These are phyloP conservation scores for Radopholus similis DNA, from an alignment of 1,140 invertebrate species.

Conservation along the genomic window DNA sequence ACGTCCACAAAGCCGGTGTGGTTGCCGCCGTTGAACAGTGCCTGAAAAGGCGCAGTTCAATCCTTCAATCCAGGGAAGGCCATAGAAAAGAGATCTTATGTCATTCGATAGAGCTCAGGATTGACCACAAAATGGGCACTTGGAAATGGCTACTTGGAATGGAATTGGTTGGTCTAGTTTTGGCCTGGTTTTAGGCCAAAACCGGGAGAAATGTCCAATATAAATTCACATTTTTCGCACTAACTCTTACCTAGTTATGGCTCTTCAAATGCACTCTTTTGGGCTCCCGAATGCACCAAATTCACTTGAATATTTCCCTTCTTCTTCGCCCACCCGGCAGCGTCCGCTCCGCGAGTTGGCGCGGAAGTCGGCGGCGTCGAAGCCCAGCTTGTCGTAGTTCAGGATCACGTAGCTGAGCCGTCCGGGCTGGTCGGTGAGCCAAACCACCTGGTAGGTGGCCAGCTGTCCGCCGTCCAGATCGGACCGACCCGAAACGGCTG, in stretches of 20 bases:
- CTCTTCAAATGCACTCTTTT: too few species aligned
- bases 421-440: slow-evolving; percentile 53
- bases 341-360: slow-evolving; percentile 53
- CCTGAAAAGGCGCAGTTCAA: slow-evolving; percentile 29
- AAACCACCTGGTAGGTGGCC: slow-evolving; percentile 58
- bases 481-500: slow-evolving; percentile 54
- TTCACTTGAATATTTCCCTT: slow-evolving; percentile 4
- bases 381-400: slow-evolving; percentile 59
- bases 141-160: too few species aligned
- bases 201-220: too few species aligned
- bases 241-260: too few species aligned
- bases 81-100: too few species aligned
- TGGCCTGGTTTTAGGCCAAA: too few species aligned
- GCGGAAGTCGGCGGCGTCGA: slow-evolving; percentile 59
- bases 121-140: too few species aligned
- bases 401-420: slow-evolving; percentile 54
- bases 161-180: too few species aligned
- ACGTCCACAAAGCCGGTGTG: slow-evolving; percentile 58
- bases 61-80: too few species aligned
- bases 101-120: too few species aligned
- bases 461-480: slow-evolving; percentile 57
- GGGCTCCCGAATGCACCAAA: slow-evolving; percentile 11
- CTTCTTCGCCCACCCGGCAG: slow-evolving; percentile 39
- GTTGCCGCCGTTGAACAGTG: slow-evolving; percentile 58
- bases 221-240: too few species aligned